These are phyloP conservation scores for Cantharis rufa DNA, from an alignment of 2,888 invertebrate genomes.

Conservation along the genomic window DNA sequence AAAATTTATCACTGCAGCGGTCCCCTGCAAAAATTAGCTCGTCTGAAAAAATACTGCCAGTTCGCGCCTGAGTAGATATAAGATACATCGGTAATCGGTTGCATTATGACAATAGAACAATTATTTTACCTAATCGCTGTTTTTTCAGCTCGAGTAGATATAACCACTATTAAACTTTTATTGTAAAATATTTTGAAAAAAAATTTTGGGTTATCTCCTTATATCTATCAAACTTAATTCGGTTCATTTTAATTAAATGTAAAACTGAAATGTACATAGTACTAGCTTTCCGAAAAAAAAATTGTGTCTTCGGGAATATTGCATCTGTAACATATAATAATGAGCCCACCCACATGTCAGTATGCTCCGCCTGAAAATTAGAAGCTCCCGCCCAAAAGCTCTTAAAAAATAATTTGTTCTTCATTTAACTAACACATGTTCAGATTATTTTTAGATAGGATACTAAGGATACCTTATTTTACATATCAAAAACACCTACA, in stretches of 20 bases:
- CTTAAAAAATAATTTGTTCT: conserved; percentile 17
- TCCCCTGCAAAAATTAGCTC: too few species aligned
- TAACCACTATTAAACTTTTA: too few species aligned
- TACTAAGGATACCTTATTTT: not conserved
- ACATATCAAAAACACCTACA: not conserved
- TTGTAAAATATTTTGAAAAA: not conserved
- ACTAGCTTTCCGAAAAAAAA: not conserved
- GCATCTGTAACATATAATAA: conserved; percentile 16
- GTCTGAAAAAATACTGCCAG: too few species aligned
- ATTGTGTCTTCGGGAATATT: not conserved
- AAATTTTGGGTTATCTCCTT: not conserved
- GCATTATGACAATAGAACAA: too few species aligned
- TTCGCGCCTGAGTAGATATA: too few species aligned
- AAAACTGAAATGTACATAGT: not conserved
- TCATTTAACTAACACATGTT: not conserved
- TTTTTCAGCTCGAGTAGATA: too few species aligned
- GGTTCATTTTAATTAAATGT: not conserved
- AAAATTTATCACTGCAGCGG: too few species aligned
- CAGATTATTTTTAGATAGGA: not conserved
- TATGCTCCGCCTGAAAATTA: conserved; percentile 31
- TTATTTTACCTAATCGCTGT: too few species aligned
- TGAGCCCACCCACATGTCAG: conserved; percentile 35
- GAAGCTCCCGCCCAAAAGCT: conserved; percentile 31
- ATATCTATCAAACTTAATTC: not conserved
- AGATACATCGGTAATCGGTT: too few species aligned